Evolutionary conservation across 2,888 invertebrate species (phyloP).

Genomic region (Euzophera pinguis): DNA sequence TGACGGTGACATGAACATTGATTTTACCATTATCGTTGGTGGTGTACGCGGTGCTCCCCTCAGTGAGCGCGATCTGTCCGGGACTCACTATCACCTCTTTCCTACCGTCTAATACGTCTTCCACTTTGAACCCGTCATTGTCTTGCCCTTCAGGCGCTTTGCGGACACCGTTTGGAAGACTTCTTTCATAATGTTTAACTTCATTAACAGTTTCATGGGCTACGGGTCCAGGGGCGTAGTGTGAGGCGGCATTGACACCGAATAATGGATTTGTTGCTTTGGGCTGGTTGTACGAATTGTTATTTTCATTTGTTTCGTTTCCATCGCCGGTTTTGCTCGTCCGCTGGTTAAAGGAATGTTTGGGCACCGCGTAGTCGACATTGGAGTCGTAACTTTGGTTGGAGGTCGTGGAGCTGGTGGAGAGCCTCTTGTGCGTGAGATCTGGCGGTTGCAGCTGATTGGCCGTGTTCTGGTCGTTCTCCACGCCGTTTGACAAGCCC

Average conservation of each 20-base stretch:
- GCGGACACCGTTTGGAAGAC: slow-evolving; percentile 75
- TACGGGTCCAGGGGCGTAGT: slow-evolving; percentile 62
- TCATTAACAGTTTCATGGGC: slow-evolving; percentile 40
- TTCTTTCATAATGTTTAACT: slow-evolving; percentile 52
- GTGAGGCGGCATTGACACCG: slow-evolving; percentile 72
- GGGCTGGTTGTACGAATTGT: slow-evolving; percentile 41
- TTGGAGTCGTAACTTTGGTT: slow-evolving; percentile 72
- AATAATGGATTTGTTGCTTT: slow-evolving; percentile 68
- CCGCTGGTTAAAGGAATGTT: slow-evolving; percentile 55
- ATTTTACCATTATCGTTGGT: slow-evolving; percentile 92
- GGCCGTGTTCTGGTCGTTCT: slow-evolving; percentile 69
- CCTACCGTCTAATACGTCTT: slow-evolving; percentile 81
- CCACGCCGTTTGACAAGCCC: slow-evolving; percentile 73
- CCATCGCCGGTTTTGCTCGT: slow-evolving; percentile 45
- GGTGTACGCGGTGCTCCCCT: slow-evolving; percentile 80
- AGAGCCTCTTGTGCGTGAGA: slow-evolving; percentile 61
- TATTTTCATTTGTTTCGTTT: slow-evolving; percentile 43
- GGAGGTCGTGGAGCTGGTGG: slow-evolving; percentile 66
- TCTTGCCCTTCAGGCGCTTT: slow-evolving; percentile 91
- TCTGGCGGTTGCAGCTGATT: slow-evolving; percentile 52
- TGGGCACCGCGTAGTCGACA: slow-evolving; percentile 65
- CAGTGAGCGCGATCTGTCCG: slow-evolving; percentile 70
- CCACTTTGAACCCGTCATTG: slow-evolving; percentile 83
- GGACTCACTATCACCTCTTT: slow-evolving; percentile 71
- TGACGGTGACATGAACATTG: slow-evolving; percentile 92